Conservation (phyloP, 1,140 invertebrate genomes). For the Calliphora vicina region DNA sequence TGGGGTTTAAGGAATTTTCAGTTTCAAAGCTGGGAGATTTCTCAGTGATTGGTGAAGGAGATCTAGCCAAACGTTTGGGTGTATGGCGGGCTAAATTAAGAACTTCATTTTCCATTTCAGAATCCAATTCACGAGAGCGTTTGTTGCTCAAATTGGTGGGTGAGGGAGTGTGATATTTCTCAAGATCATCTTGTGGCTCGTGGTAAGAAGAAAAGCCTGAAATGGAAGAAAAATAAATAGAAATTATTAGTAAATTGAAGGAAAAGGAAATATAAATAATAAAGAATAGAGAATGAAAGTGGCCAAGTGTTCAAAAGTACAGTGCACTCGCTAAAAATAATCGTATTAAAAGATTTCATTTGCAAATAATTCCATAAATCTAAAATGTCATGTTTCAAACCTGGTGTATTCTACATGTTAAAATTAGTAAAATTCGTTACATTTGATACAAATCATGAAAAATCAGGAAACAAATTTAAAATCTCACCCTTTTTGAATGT, state of each 20-base stretch:
- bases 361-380: neutral
- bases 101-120: constrained; percentile 48
- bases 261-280: constrained; percentile 14
- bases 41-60: constrained; percentile 5
- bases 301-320: neutral
- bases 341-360: neutral
- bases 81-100: constrained; percentile 52
- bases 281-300: constrained; percentile 17
- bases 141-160: constrained; percentile 57
- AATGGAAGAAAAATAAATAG: constrained; percentile 37
- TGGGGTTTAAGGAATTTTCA: neutral
- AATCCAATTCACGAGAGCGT: constrained; percentile 46
- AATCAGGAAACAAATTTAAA: neutral
- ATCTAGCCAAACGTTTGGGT: constrained; percentile 44
- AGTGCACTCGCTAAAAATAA: neutral
- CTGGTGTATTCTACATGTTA: neutral
- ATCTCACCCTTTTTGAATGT: neutral
- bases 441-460: neutral
- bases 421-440: constrained; percentile 14
- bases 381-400: neutral
- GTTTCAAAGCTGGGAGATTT: neutral
- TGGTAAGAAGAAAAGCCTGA: constrained; percentile 53
- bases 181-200: constrained; percentile 47
- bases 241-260: neutral
- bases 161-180: constrained; percentile 3